Evolutionary conservation across 2,113 vertebrate genomes (phyloP), one percentile per base, ranked within the genome.

Genomic region (Psettodes erumei): DNA sequence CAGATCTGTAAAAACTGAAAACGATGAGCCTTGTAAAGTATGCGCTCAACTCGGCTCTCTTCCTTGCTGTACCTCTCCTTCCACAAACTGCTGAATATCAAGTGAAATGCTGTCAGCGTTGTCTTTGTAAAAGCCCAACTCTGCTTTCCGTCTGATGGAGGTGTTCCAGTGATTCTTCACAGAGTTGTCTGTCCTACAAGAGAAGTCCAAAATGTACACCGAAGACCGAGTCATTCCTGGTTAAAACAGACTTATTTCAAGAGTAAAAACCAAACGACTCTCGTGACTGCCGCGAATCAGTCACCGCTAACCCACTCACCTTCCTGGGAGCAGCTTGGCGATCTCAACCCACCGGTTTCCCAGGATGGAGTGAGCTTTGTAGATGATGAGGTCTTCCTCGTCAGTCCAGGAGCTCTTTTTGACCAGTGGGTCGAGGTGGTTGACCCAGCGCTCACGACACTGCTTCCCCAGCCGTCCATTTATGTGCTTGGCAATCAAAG

Each of bases 341-440:
- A 99, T 99, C 89, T 98, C 96, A 0, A 95, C 94, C 98, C 98
- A 99, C 1, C 96, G 95, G 85, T 96, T 99, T 59, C 98, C 98
- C 63, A 99, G 90, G 60, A 96, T 78, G 64, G 92, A 93, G 78
- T 98, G 97, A 43, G 96, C 96, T 90, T 97, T 96, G 30, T 94
- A 97, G 75, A 99, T 96, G 47, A 98, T 95, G 33, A 96, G 94
- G 78, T 99, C 96, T 83, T 99, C 98, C 70, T 98, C 96, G 23
- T 94, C 85, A 0, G 95, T 98, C 98, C 97, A 99, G 1, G 91
- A 94, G 6, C 93, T 95, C 75, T 98, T 99, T 76, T 96, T 97
- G 65, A 99, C 92, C 47, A 95, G 92, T 0, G 97, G 97, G 85
- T 99, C 94, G 15, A 99, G 94, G 86, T 99, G 96, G 88, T 97